Percentiles rank a stretch among this genome's conserved stretches.
Evolutionary conservation across 64 coral and sea anemone species (phyloP).

Genomic region (Porites lutea): DNA sequence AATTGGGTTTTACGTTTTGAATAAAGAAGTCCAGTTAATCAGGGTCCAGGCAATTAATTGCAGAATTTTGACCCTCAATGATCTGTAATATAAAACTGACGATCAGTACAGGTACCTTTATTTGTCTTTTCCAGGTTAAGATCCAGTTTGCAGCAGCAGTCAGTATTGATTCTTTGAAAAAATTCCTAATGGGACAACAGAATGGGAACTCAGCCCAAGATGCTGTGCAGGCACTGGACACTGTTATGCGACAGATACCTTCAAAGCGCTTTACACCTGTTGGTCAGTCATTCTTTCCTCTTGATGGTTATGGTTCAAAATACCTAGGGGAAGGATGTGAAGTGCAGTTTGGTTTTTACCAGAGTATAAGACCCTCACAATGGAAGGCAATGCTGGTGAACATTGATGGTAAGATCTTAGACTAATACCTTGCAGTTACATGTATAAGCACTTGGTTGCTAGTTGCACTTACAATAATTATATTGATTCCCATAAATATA

Average conservation of each 20-base stretch:
- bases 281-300: constrained; percentile 83
- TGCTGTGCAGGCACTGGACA: constrained; percentile 73
- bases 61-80: too few species aligned
- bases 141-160: constrained; percentile 89
- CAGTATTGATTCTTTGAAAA: constrained; percentile 53
- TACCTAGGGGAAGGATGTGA: constrained; percentile 89
- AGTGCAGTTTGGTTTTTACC: constrained; percentile 85
- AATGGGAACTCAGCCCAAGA: constrained; percentile 57
- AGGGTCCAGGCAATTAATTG: too few species aligned
- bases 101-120: neutral
- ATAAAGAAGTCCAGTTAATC: too few species aligned
- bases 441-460: too few species aligned
- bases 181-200: constrained; percentile 58
- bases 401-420: constrained; percentile 84
- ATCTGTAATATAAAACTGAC: too few species aligned
- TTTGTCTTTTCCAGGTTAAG: constrained; percentile 40
- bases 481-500: too few species aligned
- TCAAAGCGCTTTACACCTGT: constrained; percentile 63
- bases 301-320: neutral
- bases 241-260: constrained; percentile 82
- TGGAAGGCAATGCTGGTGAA: constrained; percentile 95
- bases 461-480: too few species aligned
- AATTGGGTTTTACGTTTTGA: too few species aligned
- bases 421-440: too few species aligned
- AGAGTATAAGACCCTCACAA: constrained; percentile 85